Conservation (phyloP, 2,797 vertebrate species). For the Danio kyathit region DNA sequence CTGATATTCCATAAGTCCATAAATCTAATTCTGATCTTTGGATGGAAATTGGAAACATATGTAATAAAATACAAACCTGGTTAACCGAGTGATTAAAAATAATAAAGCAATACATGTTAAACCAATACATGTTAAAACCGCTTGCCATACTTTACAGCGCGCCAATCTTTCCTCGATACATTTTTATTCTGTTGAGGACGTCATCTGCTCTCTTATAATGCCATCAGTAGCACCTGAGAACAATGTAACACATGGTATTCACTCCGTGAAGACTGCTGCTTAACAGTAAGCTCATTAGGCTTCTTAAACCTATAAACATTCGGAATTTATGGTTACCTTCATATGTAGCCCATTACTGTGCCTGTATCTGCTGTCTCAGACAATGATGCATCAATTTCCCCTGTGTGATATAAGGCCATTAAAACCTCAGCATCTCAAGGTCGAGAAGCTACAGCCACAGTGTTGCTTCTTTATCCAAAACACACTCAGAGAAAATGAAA, state of each 20-base stretch:
- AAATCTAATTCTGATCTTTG: no score
- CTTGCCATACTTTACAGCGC: conserved; percentile 12
- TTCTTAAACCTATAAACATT: background rate
- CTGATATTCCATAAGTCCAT: no score
- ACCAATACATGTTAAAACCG: background rate
- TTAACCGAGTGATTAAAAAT: no score
- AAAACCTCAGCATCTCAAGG: conserved; percentile 20
- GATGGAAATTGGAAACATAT: no score
- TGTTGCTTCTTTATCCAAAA: background rate
- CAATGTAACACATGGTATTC: background rate
- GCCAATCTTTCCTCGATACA: background rate
- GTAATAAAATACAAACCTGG: background rate
- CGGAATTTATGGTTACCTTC: background rate
- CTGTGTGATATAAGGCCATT: background rate
- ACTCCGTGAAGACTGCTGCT: background rate
- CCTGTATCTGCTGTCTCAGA: background rate
- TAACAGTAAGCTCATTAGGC: background rate
- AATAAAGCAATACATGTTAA: background rate
- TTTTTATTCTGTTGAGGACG: background rate
- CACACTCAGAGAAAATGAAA: conserved; percentile 12
- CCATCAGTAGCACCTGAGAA: background rate
- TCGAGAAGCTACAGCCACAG: background rate
- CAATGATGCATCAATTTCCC: background rate
- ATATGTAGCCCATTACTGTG: background rate
- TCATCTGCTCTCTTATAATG: background rate